A percentile compares a stretch with the other conserved stretches of the same genome.
Evolutionary conservation across 2,797 vertebrate species (phyloP).

Genomic region (Melanitta fusca): DNA sequence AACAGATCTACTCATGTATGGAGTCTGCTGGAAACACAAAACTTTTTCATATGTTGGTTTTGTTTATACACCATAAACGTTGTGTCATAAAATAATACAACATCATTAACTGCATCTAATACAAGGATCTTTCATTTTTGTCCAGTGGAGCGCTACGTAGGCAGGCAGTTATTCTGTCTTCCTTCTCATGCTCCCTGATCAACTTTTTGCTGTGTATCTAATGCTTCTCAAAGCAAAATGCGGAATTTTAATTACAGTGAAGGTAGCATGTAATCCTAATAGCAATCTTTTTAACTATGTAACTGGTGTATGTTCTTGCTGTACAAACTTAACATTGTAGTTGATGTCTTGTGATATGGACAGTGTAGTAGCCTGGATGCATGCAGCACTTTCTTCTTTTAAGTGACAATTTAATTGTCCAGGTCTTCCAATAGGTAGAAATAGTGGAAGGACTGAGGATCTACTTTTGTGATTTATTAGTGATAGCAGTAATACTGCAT

Average conservation of each 20-base stretch:
- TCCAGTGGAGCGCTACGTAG: neutral
- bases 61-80: neutral
- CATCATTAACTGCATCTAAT: neutral
- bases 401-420: neutral
- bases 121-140: neutral
- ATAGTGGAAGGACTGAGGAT: neutral
- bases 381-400: neutral
- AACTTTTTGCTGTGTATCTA: neutral
- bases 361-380: neutral
- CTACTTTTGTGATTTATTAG: neutral
- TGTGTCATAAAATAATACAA: no score
- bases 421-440: neutral
- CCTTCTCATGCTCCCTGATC: neutral
- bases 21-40: neutral
- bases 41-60: neutral
- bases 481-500: neutral
- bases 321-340: neutral
- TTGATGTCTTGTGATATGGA: neutral
- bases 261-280: neutral
- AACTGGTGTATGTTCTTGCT: neutral
- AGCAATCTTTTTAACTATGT: neutral
- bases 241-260: neutral
- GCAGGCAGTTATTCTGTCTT: neutral
- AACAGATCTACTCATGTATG: neutral
- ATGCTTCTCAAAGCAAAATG: neutral